Evolutionary conservation across 1,140 invertebrate species (phyloP).

Genomic region (Bombus consobrinus): DNA sequence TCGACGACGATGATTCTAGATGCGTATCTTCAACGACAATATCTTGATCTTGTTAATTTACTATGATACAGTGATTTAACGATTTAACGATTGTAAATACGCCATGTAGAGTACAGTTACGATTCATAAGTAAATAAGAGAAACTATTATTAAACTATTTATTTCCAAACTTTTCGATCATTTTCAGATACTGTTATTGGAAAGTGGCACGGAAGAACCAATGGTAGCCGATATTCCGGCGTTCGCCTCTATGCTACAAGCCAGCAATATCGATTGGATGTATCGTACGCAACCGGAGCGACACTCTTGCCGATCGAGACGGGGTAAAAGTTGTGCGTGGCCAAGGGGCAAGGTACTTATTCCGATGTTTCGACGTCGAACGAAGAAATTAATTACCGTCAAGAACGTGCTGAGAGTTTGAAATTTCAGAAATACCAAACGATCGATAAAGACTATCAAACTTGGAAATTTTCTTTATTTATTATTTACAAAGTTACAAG

Average conservation of each 20-base stretch:
- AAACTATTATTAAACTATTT: too few species aligned
- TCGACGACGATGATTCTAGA: background rate
- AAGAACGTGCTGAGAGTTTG: too few species aligned
- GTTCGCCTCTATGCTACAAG: constrained; percentile 83
- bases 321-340: constrained; percentile 70
- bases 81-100: background rate
- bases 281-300: constrained; percentile 83
- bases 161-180: background rate
- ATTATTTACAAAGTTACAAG: background rate
- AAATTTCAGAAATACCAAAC: too few species aligned
- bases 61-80: background rate
- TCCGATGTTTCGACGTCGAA: background rate
- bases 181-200: constrained; percentile 86
- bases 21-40: background rate
- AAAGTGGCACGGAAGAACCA: constrained; percentile 90
- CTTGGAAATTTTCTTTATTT: background rate
- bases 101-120: too few species aligned
- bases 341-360: constrained; percentile 74
- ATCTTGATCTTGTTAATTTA: too few species aligned
- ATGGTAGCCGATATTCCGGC: constrained; percentile 86
- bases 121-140: too few species aligned
- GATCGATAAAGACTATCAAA: too few species aligned
- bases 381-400: background rate
- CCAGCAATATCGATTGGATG: constrained; percentile 84
- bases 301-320: constrained; percentile 78